Percentiles rank a stretch among this genome's conserved stretches.
Evolutionary conservation across 2,113 vertebrate species (phyloP).

Genomic region (Corapipo altera): DNA sequence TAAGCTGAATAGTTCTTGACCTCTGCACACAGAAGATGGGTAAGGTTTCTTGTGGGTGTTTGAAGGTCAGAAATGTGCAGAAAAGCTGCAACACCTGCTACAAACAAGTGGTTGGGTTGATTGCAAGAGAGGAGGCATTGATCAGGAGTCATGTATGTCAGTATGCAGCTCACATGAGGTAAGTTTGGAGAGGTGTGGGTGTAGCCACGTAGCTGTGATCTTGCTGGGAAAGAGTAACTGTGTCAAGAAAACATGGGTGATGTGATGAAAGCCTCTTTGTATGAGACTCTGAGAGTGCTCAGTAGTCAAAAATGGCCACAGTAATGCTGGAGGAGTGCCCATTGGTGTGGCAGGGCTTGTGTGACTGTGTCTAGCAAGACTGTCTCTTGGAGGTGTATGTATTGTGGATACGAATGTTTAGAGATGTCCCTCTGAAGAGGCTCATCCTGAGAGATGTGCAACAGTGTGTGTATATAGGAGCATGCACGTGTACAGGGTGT

Average conservation of each 20-base stretch:
- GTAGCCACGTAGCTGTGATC: background rate
- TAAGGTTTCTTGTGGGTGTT: background rate
- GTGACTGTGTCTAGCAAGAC: background rate
- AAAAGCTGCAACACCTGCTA: background rate
- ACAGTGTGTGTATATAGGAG: no score
- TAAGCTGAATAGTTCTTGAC: background rate
- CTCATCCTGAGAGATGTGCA: background rate
- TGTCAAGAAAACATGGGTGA: background rate
- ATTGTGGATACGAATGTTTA: background rate
- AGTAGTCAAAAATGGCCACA: background rate
- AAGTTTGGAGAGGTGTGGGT: fast-evolving
- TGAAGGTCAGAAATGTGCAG: background rate
- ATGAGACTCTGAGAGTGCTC: background rate
- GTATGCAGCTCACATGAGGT: fast-evolving
- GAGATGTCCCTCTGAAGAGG: background rate
- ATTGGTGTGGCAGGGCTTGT: background rate
- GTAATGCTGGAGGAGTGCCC: background rate
- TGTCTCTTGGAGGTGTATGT: background rate
- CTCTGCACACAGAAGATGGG: background rate
- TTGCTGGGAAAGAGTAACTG: background rate
- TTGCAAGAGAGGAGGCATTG: background rate
- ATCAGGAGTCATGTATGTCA: background rate
- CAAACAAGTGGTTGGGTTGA: background rate
- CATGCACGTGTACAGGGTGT: background rate
- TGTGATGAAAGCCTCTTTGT: background rate